Evolutionary conservation across 2,888 invertebrate species (phyloP).

Genomic region (Drosophila stalkeri): DNA sequence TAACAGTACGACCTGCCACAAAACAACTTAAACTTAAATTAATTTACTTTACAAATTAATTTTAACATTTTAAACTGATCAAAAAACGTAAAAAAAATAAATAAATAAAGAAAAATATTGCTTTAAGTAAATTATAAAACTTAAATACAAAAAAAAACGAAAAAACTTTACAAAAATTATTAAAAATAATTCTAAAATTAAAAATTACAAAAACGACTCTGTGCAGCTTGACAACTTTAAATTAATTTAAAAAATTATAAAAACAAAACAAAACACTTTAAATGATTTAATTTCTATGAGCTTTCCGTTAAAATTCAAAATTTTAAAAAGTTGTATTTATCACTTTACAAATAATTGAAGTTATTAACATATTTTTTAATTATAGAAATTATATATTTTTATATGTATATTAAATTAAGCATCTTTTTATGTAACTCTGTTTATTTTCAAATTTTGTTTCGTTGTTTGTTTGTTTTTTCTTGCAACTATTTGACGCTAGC

Average conservation of each 20-base stretch:
- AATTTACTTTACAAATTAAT: conserved; percentile 51
- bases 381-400: conserved; percentile 37
- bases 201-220: conserved; percentile 45
- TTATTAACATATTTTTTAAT: conserved; percentile 42
- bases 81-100: conserved; percentile 18
- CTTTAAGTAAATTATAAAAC: conserved; percentile 70
- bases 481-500: conserved; percentile 69
- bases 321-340: conserved; percentile 41
- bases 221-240: conserved; percentile 67
- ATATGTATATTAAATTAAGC: conserved; percentile 39
- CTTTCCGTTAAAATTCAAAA: conserved; percentile 70
- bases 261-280: conserved; percentile 8
- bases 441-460: conserved; percentile 34
- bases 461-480: conserved; percentile 49
- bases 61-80: conserved; percentile 61
- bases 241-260: conserved; percentile 69
- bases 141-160: background rate
- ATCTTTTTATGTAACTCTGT: conserved; percentile 52
- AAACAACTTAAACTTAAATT: conserved; percentile 46
- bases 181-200: conserved; percentile 73
- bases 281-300: conserved; percentile 38
- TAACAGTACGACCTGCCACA: conserved; percentile 78
- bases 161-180: conserved; percentile 69
- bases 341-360: background rate
- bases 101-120: conserved; percentile 46